Evolutionary conservation across 2,113 vertebrate genomes (phyloP).

Genomic region (Nansenia antarctica): DNA sequence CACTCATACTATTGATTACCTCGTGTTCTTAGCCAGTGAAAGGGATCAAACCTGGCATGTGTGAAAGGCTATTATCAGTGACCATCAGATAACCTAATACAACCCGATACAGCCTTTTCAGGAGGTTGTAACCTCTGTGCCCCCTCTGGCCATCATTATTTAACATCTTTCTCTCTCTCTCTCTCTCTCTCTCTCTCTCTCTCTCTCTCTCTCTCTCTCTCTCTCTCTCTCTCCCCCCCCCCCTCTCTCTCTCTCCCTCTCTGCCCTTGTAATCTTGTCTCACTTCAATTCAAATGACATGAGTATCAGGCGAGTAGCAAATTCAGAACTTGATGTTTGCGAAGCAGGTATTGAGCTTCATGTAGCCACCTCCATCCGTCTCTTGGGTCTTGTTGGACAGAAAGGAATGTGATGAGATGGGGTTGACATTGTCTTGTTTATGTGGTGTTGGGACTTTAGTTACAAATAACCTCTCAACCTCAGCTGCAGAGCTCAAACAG

Average conservation of each 20-base stretch:
- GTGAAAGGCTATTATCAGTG: conserved; percentile 79
- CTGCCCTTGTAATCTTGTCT: conserved; percentile 40
- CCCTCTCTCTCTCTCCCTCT: conserved; percentile 41
- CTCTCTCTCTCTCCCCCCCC: not conserved
- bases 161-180: conserved; percentile 27
- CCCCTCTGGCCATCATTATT: conserved; percentile 56
- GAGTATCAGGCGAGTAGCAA: conserved; percentile 56
- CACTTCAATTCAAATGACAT: conserved; percentile 45
- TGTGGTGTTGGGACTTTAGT: conserved; percentile 79
- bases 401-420: conserved; percentile 41
- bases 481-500: conserved; percentile 72
- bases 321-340: not conserved
- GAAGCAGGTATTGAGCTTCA: conserved; percentile 16
- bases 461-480: conserved; percentile 78
- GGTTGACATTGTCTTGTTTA: conserved; percentile 69
- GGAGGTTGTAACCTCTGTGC: conserved; percentile 66
- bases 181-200: conserved; percentile 18
- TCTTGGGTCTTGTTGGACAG: conserved; percentile 74
- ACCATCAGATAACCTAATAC: conserved; percentile 75
- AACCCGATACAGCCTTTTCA: conserved; percentile 68
- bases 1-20: conserved; percentile 75
- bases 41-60: conserved; percentile 73
- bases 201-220: conserved; percentile 2
- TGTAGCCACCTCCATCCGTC: conserved; percentile 66
- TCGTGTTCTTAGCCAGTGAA: conserved; percentile 55